Conservation (phyloP, 2,113 vertebrate genomes). For the Talpa occidentalis region DNA sequence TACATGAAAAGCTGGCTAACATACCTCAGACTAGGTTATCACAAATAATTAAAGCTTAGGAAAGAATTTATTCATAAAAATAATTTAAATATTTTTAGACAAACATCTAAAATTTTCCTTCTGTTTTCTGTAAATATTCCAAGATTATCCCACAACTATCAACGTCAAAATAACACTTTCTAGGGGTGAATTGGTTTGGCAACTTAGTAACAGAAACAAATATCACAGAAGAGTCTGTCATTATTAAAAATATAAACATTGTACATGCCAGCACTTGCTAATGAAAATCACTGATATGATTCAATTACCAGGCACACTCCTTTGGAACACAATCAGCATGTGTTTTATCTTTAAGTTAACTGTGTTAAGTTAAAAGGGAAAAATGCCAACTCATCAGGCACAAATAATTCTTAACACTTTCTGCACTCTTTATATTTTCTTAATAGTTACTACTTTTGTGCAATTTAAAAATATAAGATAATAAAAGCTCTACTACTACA, state of each 20-base stretch:
- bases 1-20: constrained; percentile 22
- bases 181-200: not conserved
- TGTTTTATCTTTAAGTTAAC: constrained; percentile 28
- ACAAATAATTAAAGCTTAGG: constrained; percentile 19
- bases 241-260: constrained; percentile 56
- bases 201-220: constrained; percentile 33
- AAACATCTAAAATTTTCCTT: constrained; percentile 39
- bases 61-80: constrained; percentile 44
- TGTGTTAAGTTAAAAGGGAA: constrained; percentile 25
- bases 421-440: not conserved
- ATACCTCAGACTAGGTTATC: constrained; percentile 23
- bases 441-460: constrained; percentile 8
- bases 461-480: constrained; percentile 20
- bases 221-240: not conserved
- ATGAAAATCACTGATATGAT: constrained; percentile 50
- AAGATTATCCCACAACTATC: constrained; percentile 7
- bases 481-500: not conserved
- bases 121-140: constrained; percentile 39
- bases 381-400: constrained; percentile 40
- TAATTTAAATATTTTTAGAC: constrained; percentile 25
- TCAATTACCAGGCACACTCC: constrained; percentile 36
- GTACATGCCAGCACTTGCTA: not conserved
- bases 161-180: constrained; percentile 42
- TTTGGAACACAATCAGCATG: constrained; percentile 14
- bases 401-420: constrained; percentile 41